Evolutionary conservation across 1,140 invertebrate species (phyloP).

Genomic region (Agrilus planipennis): DNA sequence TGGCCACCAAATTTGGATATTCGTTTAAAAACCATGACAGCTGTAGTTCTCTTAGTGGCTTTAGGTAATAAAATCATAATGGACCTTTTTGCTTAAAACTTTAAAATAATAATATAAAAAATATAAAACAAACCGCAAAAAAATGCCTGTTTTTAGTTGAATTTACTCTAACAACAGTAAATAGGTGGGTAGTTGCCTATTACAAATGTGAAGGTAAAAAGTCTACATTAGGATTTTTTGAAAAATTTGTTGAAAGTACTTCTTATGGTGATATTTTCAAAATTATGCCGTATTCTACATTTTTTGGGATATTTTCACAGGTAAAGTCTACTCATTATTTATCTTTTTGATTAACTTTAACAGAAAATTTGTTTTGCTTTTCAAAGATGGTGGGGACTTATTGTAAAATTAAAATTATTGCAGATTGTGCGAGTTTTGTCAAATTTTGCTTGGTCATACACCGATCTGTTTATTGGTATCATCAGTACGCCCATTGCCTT

Average conservation of each 20-base stretch:
- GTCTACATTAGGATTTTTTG: not conserved
- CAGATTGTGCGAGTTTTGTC: slow-evolving; percentile 12
- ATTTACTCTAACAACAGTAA: not conserved
- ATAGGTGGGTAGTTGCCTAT: not conserved
- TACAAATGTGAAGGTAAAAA: not conserved
- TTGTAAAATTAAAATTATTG: too few relatives aligned
- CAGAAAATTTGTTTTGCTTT: not conserved
- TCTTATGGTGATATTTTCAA: not conserved
- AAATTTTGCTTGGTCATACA: slow-evolving; percentile 15
- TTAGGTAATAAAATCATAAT: too few relatives aligned
- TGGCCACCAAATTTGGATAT: not conserved
- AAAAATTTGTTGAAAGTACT: not conserved
- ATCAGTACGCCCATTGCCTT: slow-evolving; percentile 16
- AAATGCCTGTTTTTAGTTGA: not conserved
- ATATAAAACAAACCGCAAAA: too few relatives aligned
- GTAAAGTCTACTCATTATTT: slow-evolving; percentile 2
- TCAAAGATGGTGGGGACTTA: too few relatives aligned
- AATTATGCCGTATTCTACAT: not conserved
- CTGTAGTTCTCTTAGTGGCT: slow-evolving; percentile 1
- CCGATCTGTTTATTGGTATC: slow-evolving; percentile 22
- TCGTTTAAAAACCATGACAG: not conserved
- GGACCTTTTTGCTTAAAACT: not conserved
- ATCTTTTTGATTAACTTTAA: slow-evolving; percentile 5
- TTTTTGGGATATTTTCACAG: not conserved
- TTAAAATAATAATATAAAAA: not conserved